Evolutionary conservation across 2,797 vertebrate species (phyloP).

Genomic region (Rhincodon typus): DNA sequence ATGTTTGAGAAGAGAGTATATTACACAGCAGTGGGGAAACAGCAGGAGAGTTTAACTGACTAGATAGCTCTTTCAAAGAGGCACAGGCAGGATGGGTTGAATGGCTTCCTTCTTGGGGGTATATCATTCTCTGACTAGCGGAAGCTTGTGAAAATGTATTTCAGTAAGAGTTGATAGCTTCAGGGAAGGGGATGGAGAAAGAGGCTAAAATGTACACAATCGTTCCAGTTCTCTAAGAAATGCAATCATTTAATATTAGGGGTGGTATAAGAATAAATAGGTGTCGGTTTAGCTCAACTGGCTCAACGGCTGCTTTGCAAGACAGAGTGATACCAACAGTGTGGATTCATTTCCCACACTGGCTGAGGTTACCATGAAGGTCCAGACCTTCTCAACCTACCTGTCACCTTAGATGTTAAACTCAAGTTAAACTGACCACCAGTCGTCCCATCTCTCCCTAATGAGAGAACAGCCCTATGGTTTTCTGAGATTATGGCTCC

Average conservation of each 20-base stretch:
- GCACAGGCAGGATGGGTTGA: background rate
- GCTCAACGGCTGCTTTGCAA: too few relatives aligned
- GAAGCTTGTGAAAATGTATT: background rate
- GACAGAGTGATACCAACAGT: too few relatives aligned
- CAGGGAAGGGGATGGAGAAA: background rate
- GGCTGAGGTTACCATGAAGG: too few relatives aligned
- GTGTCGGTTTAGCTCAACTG: too few relatives aligned
- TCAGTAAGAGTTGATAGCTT: background rate
- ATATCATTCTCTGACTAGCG: background rate
- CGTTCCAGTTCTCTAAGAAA: background rate
- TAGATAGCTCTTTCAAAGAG: background rate
- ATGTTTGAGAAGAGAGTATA: background rate
- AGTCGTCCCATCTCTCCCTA: too few relatives aligned
- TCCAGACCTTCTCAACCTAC: too few relatives aligned
- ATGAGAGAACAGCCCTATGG: too few relatives aligned
- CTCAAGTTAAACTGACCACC: too few relatives aligned
- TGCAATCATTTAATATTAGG: background rate
- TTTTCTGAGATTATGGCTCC: too few relatives aligned
- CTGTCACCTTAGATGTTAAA: too few relatives aligned
- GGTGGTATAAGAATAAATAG: slow-evolving; percentile 5
- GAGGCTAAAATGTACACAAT: background rate
- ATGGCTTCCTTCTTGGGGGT: background rate
- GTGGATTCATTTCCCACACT: too few relatives aligned
- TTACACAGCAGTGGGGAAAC: background rate
- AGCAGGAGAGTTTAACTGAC: background rate